These are phyloP conservation scores for Autographa pulchrina DNA, from an alignment of 2,888 invertebrate genomes.

Conservation along the genomic window DNA sequence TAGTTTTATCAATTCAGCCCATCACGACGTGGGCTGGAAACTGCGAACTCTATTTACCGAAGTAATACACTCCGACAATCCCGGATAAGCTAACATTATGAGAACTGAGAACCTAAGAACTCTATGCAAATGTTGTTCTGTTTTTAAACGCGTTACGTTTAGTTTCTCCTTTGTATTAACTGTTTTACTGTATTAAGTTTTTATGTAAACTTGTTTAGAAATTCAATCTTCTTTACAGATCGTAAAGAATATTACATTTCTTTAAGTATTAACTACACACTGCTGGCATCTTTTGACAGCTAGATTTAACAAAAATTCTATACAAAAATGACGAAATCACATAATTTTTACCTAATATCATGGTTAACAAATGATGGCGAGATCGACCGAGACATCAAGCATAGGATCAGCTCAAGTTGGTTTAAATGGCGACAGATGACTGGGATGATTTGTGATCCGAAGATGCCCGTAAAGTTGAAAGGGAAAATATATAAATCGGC, in stretches of 20 bases:
- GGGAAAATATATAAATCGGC: too few species aligned
- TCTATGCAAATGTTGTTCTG: slow-evolving; percentile 12
- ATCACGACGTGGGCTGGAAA: slow-evolving; percentile 50
- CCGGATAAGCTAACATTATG: slow-evolving; percentile 43
- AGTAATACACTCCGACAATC: slow-evolving; percentile 34
- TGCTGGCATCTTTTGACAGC: background rate
- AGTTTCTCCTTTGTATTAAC: background rate
- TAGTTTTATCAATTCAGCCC: slow-evolving; percentile 65
- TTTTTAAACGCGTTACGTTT: slow-evolving; percentile 10
- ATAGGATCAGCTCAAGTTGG: too few species aligned
- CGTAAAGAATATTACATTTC: slow-evolving; percentile 6
- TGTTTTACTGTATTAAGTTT: background rate
- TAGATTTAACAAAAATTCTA: background rate
- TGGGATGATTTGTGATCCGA: too few species aligned
- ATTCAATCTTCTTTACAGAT: background rate
- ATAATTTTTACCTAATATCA: too few species aligned
- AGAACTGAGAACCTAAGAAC: slow-evolving; percentile 8
- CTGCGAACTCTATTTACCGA: slow-evolving; percentile 48
- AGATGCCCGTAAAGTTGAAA: too few species aligned
- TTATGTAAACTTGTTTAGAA: background rate
- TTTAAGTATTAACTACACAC: background rate
- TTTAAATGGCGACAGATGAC: too few species aligned
- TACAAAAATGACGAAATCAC: too few species aligned
- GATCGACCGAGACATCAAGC: too few species aligned
- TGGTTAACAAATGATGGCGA: too few species aligned